These are phyloP conservation scores for Piliocolobus tephrosceles DNA, from an alignment of 2,113 vertebrate species.

Conservation along the genomic window DNA sequence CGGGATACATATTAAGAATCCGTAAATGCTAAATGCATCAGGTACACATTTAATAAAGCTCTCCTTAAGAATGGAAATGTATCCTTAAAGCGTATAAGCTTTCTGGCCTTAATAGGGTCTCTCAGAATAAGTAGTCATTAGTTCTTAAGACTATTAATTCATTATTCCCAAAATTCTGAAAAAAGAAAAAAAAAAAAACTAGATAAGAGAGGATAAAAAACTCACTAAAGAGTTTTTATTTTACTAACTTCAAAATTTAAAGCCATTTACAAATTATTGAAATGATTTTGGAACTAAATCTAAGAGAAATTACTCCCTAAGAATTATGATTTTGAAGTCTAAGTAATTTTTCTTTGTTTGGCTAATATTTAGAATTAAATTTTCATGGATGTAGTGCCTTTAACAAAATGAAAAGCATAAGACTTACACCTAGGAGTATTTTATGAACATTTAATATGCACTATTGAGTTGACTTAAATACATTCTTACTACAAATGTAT, in stretches of 20 bases:
- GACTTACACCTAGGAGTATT: neutral
- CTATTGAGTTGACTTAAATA: neutral
- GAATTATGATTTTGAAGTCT: neutral
- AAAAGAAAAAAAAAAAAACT: constrained; percentile 30
- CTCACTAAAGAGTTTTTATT: neutral
- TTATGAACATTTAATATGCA: neutral
- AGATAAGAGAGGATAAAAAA: neutral
- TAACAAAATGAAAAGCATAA: constrained; percentile 14
- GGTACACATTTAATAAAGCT: neutral
- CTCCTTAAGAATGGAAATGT: neutral
- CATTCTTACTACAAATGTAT: constrained; percentile 37
- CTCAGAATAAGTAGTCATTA: neutral
- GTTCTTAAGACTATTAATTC: neutral
- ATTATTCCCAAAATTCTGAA: neutral
- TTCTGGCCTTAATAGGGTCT: neutral
- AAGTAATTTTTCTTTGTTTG: constrained; percentile 4
- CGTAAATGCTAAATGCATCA: neutral
- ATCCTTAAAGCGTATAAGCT: neutral
- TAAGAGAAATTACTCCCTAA: neutral
- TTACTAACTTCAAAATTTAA: constrained; percentile 38
- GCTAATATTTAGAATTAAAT: neutral
- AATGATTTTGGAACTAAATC: neutral
- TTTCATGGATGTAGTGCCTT: neutral
- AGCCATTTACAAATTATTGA: neutral
- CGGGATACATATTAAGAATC: neutral